These are phyloP conservation scores for Philotrypesis tridentata DNA, from an alignment of 1,140 invertebrate species.

Conservation along the genomic window DNA sequence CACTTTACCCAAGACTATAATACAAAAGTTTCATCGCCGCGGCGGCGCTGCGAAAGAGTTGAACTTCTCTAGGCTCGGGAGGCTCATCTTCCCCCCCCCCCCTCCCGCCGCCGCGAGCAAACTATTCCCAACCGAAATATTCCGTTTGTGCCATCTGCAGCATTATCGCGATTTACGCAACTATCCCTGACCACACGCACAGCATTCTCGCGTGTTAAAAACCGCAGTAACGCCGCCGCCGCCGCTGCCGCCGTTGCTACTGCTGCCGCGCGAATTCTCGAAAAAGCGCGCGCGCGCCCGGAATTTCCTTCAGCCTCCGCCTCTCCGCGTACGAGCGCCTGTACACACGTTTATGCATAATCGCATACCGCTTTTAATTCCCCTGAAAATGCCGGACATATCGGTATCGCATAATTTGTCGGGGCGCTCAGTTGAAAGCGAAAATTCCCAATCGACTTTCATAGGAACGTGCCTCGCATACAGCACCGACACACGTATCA, in stretches of 20 bases:
- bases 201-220: too few species aligned
- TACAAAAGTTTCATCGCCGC: too few species aligned
- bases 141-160: too few species aligned
- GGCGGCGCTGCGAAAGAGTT: too few species aligned
- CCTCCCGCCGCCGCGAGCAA: too few species aligned
- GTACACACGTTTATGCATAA: background rate
- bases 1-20: background rate
- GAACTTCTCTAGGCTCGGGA: too few species aligned
- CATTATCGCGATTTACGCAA: too few species aligned
- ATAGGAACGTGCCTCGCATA: background rate
- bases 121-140: too few species aligned
- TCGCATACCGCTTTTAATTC: background rate
- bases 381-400: conserved; percentile 21
- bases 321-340: background rate
- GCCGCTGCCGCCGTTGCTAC: too few species aligned
- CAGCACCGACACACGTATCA: background rate
- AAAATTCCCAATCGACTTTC: conserved; percentile 33
- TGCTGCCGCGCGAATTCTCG: background rate
- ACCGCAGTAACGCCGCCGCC: background rate
- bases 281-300: background rate
- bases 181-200: too few species aligned
- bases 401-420: conserved; percentile 31
- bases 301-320: background rate
- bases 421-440: background rate
- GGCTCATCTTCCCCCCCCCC: too few species aligned